Percentiles rank a stretch among this genome's conserved stretches.
Evolutionary conservation across 2,888 invertebrate genomes (phyloP).

Genomic region (Athalia circularis): DNA sequence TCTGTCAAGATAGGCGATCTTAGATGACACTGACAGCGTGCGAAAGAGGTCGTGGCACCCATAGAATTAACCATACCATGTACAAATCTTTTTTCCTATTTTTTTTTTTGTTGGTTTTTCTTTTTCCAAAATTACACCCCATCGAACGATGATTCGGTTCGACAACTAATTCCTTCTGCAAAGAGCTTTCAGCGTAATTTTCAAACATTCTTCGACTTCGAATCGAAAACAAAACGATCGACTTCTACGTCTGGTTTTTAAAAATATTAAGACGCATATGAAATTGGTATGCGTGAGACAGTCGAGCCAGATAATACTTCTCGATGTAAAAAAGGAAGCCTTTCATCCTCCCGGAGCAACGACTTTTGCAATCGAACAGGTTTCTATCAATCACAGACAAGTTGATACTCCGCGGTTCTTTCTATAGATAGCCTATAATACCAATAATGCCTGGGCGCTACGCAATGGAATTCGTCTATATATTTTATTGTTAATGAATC

Average conservation of each 20-base stretch:
- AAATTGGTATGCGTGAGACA: neutral
- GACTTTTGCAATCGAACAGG: slow-evolving; percentile 40
- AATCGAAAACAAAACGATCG: too few species aligned
- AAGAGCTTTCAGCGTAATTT: too few species aligned
- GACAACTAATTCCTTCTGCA: too few species aligned
- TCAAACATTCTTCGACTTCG: too few species aligned
- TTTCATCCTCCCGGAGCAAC: slow-evolving; percentile 14
- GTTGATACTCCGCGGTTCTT: neutral
- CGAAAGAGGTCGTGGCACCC: slow-evolving; percentile 18
- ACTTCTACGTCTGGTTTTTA: too few species aligned
- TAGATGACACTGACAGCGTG: slow-evolving; percentile 36
- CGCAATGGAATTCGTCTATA: slow-evolving; percentile 25
- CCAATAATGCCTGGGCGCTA: slow-evolving; percentile 1
- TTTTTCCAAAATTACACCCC: too few species aligned
- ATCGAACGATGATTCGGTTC: too few species aligned
- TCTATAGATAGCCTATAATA: neutral
- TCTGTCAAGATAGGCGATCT: slow-evolving; percentile 39
- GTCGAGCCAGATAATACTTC: neutral
- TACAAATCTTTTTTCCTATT: neutral
- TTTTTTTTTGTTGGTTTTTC: neutral
- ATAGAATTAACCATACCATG: neutral
- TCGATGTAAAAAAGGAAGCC: slow-evolving; percentile 25
- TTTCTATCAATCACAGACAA: slow-evolving; percentile 38
- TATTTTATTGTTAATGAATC: slow-evolving; percentile 26
- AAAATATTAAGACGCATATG: too few species aligned